Conservation (phyloP, 2,797 vertebrate species). For the Graptemys geographica region DNA sequence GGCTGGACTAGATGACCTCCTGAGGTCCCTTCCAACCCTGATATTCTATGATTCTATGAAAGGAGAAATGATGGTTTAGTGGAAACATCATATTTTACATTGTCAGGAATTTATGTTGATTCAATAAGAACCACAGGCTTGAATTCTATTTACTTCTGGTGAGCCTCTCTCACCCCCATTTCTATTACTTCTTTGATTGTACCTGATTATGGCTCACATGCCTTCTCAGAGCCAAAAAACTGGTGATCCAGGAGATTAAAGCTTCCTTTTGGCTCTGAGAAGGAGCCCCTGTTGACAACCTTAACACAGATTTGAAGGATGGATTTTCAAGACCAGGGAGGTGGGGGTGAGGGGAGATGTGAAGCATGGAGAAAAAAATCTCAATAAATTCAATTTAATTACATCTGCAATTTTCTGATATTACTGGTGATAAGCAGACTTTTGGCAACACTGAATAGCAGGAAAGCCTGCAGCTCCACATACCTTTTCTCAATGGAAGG, state of each 20-base stretch:
- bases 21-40: too few species aligned
- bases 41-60: not conserved
- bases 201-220: not conserved
- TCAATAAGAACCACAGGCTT: not conserved
- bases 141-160: not conserved
- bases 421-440: not conserved
- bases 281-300: not conserved
- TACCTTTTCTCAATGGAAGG: not conserved
- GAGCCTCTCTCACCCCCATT: not conserved
- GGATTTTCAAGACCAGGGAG: not conserved
- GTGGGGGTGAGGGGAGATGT: accelerated
- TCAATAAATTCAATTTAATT: not conserved
- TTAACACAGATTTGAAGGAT: not conserved
- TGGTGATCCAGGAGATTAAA: not conserved
- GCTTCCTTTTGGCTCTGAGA: not conserved
- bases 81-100: not conserved
- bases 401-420: not conserved
- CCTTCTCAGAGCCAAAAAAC: not conserved
- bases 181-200: constrained; percentile 16
- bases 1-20: too few species aligned
- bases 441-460: not conserved
- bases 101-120: not conserved
- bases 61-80: accelerated
- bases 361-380: not conserved
- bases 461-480: not conserved